Percentiles rank a stretch among this genome's conserved stretches.
These are phyloP conservation scores for Apeltes quadracus DNA, from an alignment of 2,113 vertebrate genomes.

Conservation along the genomic window DNA sequence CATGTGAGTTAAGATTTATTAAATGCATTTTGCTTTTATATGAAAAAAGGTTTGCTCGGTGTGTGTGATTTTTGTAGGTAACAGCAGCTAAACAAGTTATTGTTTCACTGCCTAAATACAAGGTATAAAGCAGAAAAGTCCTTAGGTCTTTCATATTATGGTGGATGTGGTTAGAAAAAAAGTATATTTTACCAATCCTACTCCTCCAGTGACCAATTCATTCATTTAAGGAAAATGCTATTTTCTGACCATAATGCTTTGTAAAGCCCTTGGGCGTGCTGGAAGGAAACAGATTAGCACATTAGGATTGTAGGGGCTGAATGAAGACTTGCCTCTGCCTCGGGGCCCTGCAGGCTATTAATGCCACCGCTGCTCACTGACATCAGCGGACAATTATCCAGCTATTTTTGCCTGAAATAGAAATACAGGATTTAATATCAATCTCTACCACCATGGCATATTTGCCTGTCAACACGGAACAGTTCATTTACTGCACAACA, in stretches of 20 bases:
- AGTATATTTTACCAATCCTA: background rate
- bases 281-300: constrained; percentile 53
- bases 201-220: constrained; percentile 43
- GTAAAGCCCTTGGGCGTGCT: constrained; percentile 30
- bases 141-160: background rate
- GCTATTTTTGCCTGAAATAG: constrained; percentile 15
- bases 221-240: constrained; percentile 30
- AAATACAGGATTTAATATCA: constrained; percentile 8
- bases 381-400: constrained; percentile 29
- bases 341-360: constrained; percentile 33
- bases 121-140: background rate
- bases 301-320: constrained; percentile 38
- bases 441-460: background rate
- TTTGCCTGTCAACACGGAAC: constrained; percentile 1
- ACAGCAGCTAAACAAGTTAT: background rate
- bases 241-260: constrained; percentile 36
- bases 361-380: constrained; percentile 28
- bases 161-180: background rate
- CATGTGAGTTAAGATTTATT: constrained; percentile 12
- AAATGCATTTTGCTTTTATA: background rate
- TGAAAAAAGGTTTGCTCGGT: background rate
- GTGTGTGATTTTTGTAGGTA: background rate
- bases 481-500: background rate
- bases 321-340: constrained; percentile 47
- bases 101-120: background rate